Evolutionary conservation across 2,113 vertebrate genomes (phyloP), one percentile per base, ranked within the genome.

Genomic region (Rynchops niger): DNA sequence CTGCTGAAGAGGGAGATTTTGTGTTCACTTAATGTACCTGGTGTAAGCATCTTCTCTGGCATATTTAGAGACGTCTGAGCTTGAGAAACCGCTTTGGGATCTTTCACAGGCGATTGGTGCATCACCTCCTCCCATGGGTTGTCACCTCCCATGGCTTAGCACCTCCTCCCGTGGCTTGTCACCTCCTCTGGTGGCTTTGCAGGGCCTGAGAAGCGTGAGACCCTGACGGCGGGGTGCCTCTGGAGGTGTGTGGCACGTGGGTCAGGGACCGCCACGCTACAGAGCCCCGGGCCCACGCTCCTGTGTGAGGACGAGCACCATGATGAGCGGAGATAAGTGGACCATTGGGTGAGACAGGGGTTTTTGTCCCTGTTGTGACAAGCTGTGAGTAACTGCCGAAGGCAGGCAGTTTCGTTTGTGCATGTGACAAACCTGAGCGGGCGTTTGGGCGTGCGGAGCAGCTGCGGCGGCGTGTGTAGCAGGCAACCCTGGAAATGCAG

Each of bases 391-490:
- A 15, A 8, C 26, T 2, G 6, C 42, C 2, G 1, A 36, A 14
- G 43, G 25, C 1, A 6, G 42, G 27, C 0, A 1, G 4, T 26
- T 55, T 15, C 14, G 2, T 22, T 7, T 30, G 61, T 7, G 9
- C 11, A 1, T 5, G 0, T 23, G 53, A 5, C 34, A 34, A 1
- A 15, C 0, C 1, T 3, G 23, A 8, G 71, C 1, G 5, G 56
- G 21, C 17, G 29, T 36, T 16, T 5, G 65, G 52, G 6, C 0
- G 2, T 3, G 18, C 3, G 45, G 3, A 26, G 21, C 0, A 0
- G 66, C 12, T 14, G 9, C 6, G 0, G 5, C 15, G 72, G 38
- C 8, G 19, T 7, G 0, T 0, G 13, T 81, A 22, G 43, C 88
- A 20, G 40, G 2, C 18, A 20, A 11, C 2, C 47, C 23, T 49